Evolutionary conservation across 2,888 invertebrate species (phyloP), one percentile per base, ranked within the genome.

Genomic region (Meganola albula): DNA sequence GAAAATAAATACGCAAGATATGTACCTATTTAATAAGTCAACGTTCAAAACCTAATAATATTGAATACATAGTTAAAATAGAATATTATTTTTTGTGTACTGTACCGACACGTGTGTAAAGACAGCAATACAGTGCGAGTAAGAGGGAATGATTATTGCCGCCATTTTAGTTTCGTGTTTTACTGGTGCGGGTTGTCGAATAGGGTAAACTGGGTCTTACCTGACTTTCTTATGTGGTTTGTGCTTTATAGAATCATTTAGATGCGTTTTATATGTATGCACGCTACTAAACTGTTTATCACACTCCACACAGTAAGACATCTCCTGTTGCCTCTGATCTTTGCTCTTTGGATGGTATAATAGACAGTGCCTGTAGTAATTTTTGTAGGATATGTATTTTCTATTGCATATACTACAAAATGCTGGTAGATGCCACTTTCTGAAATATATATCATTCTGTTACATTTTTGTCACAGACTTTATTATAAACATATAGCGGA

Each of bases 241-340:
- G 22, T 74, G 80, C 11, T 48, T 56, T 0, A 48, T 54, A 0
- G 74, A 63, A 1, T 61, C 62, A 2, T 54, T 49, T 2, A 80
- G 36, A 34, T 79, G 80, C 0, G 55, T 46, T 18, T 52, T 57
- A 32, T 74, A 79, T 7, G 64, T 61, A 18, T 51, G 47, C 0
- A 65, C 36, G 7, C 64, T 68, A 0, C 43, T 24, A 33, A 65
- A 80, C 16, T 67, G 69, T 2, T 55, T 58, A 26, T 79, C 68
- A 10, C 80, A 80, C 31, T 79, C 80, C 0, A 79, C 77, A 24
- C 80, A 79, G 36, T 76, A 77, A 0, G 68, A 58, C 5, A 63
- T 29, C 21, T 76, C 74, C 1, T 56, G 45, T n/a, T n/a, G n/a
- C 7, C 18, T 24, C 0, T 26, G 20, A 6, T 48, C 45, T 0